Evolutionary conservation across 2,888 invertebrate species (phyloP), one percentile per base, ranked within the genome.

Genomic region (Tiphia femorata): DNA sequence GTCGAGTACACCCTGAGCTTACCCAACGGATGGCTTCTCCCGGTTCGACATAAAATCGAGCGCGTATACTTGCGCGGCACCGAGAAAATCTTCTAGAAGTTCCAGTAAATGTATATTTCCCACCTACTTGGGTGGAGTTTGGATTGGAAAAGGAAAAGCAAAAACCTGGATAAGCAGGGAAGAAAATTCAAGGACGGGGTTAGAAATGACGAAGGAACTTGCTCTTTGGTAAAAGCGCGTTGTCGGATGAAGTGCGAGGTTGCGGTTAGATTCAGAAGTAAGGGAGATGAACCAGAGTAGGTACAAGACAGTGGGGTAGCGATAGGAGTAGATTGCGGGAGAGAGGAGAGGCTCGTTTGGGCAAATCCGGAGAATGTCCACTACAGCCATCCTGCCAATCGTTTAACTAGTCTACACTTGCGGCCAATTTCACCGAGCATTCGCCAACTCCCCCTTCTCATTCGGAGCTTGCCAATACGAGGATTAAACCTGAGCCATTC

Each of bases 351-450:
- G n/a, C 47, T n/a, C n/a, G 37, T 48, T 30, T 53, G 35, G 17
- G 53, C 42, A 48, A 57, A 57, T 53, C 53, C 40, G 19, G 30
- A 14, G 54, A 58, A 35, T 37, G 55, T 49, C 54, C 43, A 14
- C 48, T 20, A 44, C 58, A 55, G 43, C 41, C 42, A 41, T 33
- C 43, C 14, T 38, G 29, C 35, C 48, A 48, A 48, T 47, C 48
- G 49, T 47, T 61, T 61, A 67, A 57, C 54, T 49, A 43, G 67
- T 55, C 58, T 44, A 38, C 52, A 53, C 61, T 64, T 44, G 35
- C 48, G 61, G 61, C 53, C 62, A 67, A 67, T 67, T 64, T 67
- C 53, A 44, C 61, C 33, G 48, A 25, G 27, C 54, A 53, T 54
- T 61, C 53, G 40, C 61, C 50, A 56, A 54, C 27, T 51, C 41